phyloP scores from a whole-genome alignment of 2,797 vertebrate species.

The Ctenosaura bakeri region DNA sequence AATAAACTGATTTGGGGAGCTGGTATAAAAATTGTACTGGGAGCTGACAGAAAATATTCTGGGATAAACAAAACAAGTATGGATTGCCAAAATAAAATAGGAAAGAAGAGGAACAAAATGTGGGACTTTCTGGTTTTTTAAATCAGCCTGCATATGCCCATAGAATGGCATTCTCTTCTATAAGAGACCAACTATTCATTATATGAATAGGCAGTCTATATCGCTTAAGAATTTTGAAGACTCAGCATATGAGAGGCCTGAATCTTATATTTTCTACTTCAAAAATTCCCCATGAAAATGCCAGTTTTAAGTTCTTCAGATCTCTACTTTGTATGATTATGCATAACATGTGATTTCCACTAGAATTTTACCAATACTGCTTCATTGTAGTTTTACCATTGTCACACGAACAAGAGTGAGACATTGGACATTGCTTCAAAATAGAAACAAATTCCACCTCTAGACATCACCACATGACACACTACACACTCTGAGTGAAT shows the following conservation, averaged over 20 bases:
- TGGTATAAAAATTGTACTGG: too few species aligned
- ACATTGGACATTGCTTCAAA: background rate
- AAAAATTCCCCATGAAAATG: background rate
- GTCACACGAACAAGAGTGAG: background rate
- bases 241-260: background rate
- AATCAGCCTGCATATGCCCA: too few species aligned
- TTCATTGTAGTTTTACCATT: background rate
- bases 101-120: too few species aligned
- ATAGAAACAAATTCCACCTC: background rate
- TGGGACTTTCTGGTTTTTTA: too few species aligned
- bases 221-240: slow-evolving; percentile 3
- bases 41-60: too few species aligned
- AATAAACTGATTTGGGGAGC: too few species aligned
- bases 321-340: background rate
- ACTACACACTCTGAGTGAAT: background rate
- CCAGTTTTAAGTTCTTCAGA: background rate
- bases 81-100: too few species aligned
- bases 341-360: background rate
- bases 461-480: background rate
- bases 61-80: too few species aligned
- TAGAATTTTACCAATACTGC: background rate
- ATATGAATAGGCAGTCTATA: background rate
- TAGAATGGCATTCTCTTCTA: background rate
- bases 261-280: background rate
- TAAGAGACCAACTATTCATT: background rate